Evolutionary conservation across 2,888 invertebrate genomes (phyloP).

Genomic region (Lycia hirtaria): DNA sequence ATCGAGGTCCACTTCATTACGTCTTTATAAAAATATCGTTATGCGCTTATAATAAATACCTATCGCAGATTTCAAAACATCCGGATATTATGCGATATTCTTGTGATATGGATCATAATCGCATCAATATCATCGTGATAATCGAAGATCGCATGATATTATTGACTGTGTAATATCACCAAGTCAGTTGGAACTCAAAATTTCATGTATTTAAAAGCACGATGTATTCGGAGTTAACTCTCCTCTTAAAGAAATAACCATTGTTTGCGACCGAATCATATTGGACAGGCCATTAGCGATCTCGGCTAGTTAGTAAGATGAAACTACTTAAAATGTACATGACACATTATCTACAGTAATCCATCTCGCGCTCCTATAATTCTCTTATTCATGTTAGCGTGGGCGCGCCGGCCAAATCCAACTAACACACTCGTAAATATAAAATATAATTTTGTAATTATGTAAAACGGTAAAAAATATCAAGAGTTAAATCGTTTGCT

Average conservation of each 20-base stretch:
- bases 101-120: too few species aligned
- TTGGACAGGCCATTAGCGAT: conserved; percentile 66
- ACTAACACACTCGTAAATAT: conserved; percentile 68
- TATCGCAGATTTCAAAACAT: too few species aligned
- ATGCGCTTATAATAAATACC: too few species aligned
- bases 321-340: conserved; percentile 71
- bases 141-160: too few species aligned
- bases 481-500: conserved; percentile 73
- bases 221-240: too few species aligned
- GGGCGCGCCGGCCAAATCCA: conserved; percentile 63
- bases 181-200: too few species aligned
- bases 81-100: too few species aligned
- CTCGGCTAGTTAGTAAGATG: conserved; percentile 64
- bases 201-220: too few species aligned
- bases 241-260: neutral
- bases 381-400: conserved; percentile 68
- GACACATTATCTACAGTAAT: conserved; percentile 75
- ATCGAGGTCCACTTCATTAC: too few species aligned
- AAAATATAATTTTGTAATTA: conserved; percentile 83
- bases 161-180: too few species aligned
- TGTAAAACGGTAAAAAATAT: conserved; percentile 77
- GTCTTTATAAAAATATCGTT: too few species aligned
- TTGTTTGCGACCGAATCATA: conserved; percentile 47
- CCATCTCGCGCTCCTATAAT: conserved; percentile 68
- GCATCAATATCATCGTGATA: too few species aligned